Percentiles rank a stretch among this genome's conserved stretches.
phyloP scores from a whole-genome alignment of 2,797 vertebrate species.

The Sebastiscus tertius region DNA sequence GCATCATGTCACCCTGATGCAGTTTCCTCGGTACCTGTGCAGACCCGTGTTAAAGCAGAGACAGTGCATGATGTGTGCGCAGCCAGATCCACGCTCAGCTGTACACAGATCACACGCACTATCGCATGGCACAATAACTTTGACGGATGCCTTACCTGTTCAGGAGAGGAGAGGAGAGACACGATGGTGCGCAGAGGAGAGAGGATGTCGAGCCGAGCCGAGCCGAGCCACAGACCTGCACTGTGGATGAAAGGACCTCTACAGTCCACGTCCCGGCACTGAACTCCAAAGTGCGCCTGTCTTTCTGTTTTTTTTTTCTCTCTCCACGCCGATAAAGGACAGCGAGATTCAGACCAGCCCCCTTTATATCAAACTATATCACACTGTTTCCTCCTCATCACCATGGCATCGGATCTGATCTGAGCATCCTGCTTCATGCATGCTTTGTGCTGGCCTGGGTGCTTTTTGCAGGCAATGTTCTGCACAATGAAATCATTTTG shows the following conservation, averaged over 20 bases:
- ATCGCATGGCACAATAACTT: constrained; percentile 46
- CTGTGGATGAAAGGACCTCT: constrained; percentile 46
- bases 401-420: not conserved
- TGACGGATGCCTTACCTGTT: constrained; percentile 67
- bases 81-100: not conserved
- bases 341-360: constrained; percentile 70
- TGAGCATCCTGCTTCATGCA: not conserved
- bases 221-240: constrained; percentile 3
- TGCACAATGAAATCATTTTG: not conserved
- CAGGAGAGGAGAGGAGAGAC: constrained; percentile 51
- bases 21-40: not conserved
- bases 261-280: constrained; percentile 56
- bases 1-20: not conserved
- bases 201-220: constrained; percentile 11
- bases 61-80: not conserved
- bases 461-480: not conserved
- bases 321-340: constrained; percentile 50
- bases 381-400: constrained; percentile 30
- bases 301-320: constrained; percentile 13
- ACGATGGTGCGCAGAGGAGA: not conserved
- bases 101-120: not conserved
- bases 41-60: not conserved
- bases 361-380: constrained; percentile 49
- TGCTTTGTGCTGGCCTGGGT: not conserved
- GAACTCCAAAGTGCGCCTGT: constrained; percentile 67